Evolutionary conservation across 2,113 vertebrate species (phyloP).

Genomic region (Elephas maximus): DNA sequence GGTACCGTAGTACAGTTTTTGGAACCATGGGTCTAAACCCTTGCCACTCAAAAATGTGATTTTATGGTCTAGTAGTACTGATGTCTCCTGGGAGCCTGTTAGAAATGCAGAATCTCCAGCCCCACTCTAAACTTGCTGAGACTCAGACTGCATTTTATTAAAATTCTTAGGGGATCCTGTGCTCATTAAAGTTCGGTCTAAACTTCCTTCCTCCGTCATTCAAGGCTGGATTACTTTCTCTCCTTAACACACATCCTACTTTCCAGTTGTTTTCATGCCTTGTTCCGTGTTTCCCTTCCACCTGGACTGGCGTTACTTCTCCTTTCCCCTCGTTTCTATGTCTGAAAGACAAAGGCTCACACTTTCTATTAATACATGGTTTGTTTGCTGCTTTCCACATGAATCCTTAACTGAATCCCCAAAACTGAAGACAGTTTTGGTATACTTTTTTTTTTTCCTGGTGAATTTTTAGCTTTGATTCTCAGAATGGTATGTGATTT

Average conservation of each 20-base stretch:
- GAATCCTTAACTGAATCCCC: neutral
- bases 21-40: neutral
- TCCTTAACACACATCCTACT: neutral
- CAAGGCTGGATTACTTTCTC: neutral
- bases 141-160: neutral
- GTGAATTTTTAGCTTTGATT: neutral
- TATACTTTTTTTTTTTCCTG: neutral
- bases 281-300: neutral
- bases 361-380: neutral
- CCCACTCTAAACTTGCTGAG: neutral
- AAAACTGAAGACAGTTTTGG: neutral
- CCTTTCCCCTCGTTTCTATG: neutral
- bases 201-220: neutral
- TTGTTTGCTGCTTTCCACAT: constrained; percentile 1
- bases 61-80: neutral
- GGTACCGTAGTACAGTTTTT: constrained; percentile 12
- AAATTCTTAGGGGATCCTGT: neutral
- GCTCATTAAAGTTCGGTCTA: neutral
- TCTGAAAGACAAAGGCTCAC: neutral
- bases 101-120: neutral
- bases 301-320: neutral
- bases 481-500: neutral
- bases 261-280: neutral
- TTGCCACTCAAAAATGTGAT: neutral
- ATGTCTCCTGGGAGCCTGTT: neutral